Conservation (phyloP, 2,797 vertebrate species). For the Sebastes matsubarae region DNA sequence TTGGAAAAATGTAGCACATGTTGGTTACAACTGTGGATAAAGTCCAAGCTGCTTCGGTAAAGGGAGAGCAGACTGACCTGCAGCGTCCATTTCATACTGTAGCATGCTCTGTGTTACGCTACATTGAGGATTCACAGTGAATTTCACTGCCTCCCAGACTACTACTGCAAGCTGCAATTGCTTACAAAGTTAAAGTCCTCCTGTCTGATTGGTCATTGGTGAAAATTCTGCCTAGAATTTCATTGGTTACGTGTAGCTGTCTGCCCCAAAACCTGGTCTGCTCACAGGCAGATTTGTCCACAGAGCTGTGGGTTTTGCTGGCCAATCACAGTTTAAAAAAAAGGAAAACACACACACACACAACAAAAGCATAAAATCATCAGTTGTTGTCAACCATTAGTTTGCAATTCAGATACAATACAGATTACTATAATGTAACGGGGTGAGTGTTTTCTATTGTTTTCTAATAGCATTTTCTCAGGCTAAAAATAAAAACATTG, state of each 20-base stretch:
- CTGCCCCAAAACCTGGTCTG: slow-evolving; percentile 3
- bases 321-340: slow-evolving; percentile 3
- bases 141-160: neutral
- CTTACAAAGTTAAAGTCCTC: slow-evolving; percentile 14
- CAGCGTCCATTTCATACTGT: neutral
- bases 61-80: neutral
- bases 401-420: neutral
- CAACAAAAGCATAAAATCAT: neutral
- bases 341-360: too few relatives aligned
- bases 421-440: neutral
- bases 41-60: neutral
- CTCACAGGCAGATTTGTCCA: slow-evolving; percentile 44
- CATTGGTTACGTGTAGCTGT: slow-evolving; percentile 35
- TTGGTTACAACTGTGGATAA: neutral
- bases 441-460: neutral
- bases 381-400: neutral
- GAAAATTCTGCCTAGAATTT: neutral
- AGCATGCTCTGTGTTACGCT: neutral
- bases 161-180: slow-evolving; percentile 2
- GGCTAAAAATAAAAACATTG: neutral
- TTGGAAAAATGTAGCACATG: neutral
- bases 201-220: slow-evolving; percentile 27
- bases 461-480: neutral
- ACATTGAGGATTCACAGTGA: neutral
- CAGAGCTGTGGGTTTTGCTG: neutral